Evolutionary conservation across 2,797 vertebrate species (phyloP), one percentile per base, ranked within the genome.

Genomic region (Gymnopithys bicolor): DNA sequence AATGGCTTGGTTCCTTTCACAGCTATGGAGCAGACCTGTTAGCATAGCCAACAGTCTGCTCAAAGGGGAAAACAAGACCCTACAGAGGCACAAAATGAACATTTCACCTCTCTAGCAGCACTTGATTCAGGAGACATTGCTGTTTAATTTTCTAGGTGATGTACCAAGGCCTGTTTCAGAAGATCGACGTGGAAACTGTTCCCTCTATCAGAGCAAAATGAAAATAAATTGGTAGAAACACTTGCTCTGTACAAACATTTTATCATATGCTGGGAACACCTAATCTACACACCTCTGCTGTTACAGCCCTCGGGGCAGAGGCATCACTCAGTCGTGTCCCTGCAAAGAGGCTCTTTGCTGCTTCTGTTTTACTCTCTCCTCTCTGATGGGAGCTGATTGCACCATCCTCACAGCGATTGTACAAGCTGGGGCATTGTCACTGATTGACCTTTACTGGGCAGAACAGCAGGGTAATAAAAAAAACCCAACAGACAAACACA

Each of bases 1-100:
- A 84, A 89, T 96, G 94, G 94, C 95, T 95, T 94, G 87, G 89
- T 86, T 97, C 95, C 95, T 95, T 91, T 90, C 83, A 88, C 87
- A 93, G 89, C 91, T 84, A 52, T 4, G 59, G 79, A 73, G 69
- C 53, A 80, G 17, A 59, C 13, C 78, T 77, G 66, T 28, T 55
- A 78, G 68, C 43, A 43, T 1, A 76, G 92, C 74, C 87, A 86
- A n/a, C 51, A 75, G 53, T 22, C 80, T 75, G 80, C 77, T 78
- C 70, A 15, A 16, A 51, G 1, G 27, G 39, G 45, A 27, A 77
- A 70, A 77, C 39, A 37, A 63, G 37, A 73, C 45, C 67, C 70
- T 46, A 39, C 1, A 3, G 45, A 73, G 73, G 82, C 4, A 4
- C 24, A 43, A 53, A 78, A 88, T 23, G 24, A 84, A 60, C 56